phyloP scores from a whole-genome alignment of 2,113 vertebrate species.

The Platichthys stellatus region DNA sequence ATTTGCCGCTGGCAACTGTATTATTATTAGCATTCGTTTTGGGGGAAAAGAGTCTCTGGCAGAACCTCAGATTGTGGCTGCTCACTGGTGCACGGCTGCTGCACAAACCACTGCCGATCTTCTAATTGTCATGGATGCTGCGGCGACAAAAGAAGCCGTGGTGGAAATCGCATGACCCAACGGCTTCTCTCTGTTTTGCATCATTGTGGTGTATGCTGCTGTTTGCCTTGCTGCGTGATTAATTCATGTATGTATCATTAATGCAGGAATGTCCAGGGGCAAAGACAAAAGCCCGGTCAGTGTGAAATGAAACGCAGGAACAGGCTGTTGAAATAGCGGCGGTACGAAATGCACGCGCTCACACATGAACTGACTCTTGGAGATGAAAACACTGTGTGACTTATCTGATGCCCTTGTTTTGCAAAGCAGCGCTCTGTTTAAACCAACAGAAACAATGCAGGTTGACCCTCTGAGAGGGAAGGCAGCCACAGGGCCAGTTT shows the following conservation, averaged over 20 bases:
- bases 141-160: constrained; percentile 55
- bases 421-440: constrained; percentile 58
- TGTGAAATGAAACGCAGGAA: constrained; percentile 64
- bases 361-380: constrained; percentile 25
- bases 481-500: constrained; percentile 71
- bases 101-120: constrained; percentile 48
- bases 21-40: constrained; percentile 52
- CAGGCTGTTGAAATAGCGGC: constrained; percentile 38
- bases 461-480: constrained; percentile 71
- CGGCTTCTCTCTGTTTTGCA: constrained; percentile 64
- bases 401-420: constrained; percentile 72
- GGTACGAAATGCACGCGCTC: constrained; percentile 10
- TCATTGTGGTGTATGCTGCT: constrained; percentile 71
- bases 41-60: constrained; percentile 29
- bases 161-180: constrained; percentile 64
- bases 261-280: constrained; percentile 78
- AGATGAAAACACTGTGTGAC: constrained; percentile 52
- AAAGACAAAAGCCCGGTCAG: constrained; percentile 80
- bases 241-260: constrained; percentile 82
- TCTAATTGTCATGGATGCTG: constrained; percentile 70
- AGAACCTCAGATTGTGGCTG: constrained; percentile 51
- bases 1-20: constrained; percentile 53
- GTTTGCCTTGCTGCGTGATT: constrained; percentile 76
- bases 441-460: constrained; percentile 70
- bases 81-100: constrained; percentile 55